Evolutionary conservation across 2,888 invertebrate genomes (phyloP), one percentile per base, ranked within the genome.

Genomic region (Pachliopta kotzebuea): DNA sequence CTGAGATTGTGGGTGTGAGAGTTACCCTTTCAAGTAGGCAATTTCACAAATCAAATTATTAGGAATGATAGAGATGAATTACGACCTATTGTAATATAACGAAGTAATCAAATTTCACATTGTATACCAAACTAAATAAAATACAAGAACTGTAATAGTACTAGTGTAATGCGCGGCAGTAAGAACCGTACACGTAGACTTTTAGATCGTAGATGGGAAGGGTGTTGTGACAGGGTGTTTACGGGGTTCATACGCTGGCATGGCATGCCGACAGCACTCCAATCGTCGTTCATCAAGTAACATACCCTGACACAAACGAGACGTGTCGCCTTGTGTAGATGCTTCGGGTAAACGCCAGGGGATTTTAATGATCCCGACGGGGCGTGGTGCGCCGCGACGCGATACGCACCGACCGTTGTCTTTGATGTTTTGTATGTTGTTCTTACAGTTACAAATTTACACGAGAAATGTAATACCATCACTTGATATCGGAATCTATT

Each of bases 361-460:
- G 60, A 54, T 62, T 65, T 62, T 65, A 66, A 65, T 68, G 60
- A 65, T 65, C 58, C 58, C 60, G n/a, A 56, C 29, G 58, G 60
- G 20, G 60, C 54, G 37, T 29, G 17, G 52, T 37, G 59, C 42
- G 60, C 37, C 24, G 21, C 59, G 57, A 57, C 60, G 53, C 29
- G 6, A 23, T 26, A 55, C 55, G 24, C 14, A 49, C 49, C 18
- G 1, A 9, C 49, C 20, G 49, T 49, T n/a, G 23, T 24, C 45
- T 65, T 61, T 61, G 57, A 58, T 63, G 57, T 57, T 57, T 56
- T 37, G 31, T 37, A 37, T 14, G 37, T 37, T 37, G 37, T 37
- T 11, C 37, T 4, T 37, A 37, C 14, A 37, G 37, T 37, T 37
- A 14, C 11, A 37, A 11, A 1, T 11, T 14, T 37, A 37, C 14